Evolutionary conservation across 2,113 vertebrate species (phyloP).

Genomic region (Neogobius melanostomus): DNA sequence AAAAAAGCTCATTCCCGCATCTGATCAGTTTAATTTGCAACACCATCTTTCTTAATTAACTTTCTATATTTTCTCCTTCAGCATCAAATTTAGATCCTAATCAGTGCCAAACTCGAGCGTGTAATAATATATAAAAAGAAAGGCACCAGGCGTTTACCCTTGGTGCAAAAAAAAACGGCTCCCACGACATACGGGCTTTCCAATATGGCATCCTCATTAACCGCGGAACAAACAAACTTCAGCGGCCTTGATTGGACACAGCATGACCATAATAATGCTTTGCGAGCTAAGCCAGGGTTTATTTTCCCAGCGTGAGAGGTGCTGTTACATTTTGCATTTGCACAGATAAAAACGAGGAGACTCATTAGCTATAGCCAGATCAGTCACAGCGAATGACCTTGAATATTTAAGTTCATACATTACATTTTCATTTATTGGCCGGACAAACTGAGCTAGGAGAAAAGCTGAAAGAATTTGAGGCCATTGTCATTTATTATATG

Average conservation of each 20-base stretch:
- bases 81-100: constrained; percentile 38
- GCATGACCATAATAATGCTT: constrained; percentile 46
- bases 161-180: constrained; percentile 1
- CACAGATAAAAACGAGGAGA: constrained; percentile 35
- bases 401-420: constrained; percentile 23
- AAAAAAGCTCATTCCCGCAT: neutral
- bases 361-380: constrained; percentile 43
- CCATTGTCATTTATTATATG: neutral
- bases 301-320: constrained; percentile 55
- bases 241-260: constrained; percentile 52
- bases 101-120: constrained; percentile 25
- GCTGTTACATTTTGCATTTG: constrained; percentile 12
- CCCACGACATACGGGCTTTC: constrained; percentile 38
- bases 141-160: constrained; percentile 25
- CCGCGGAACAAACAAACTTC: constrained; percentile 48
- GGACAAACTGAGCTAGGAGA: neutral
- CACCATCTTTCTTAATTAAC: constrained; percentile 6
- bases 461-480: neutral
- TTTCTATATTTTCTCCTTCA: constrained; percentile 39
- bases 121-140: constrained; percentile 24
- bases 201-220: constrained; percentile 54
- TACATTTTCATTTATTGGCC: neutral
- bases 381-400: constrained; percentile 28
- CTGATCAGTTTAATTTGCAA: constrained; percentile 33
- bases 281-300: constrained; percentile 49